Conservation (phyloP, 2,113 vertebrate genomes). For the Pantherophis guttatus region DNA sequence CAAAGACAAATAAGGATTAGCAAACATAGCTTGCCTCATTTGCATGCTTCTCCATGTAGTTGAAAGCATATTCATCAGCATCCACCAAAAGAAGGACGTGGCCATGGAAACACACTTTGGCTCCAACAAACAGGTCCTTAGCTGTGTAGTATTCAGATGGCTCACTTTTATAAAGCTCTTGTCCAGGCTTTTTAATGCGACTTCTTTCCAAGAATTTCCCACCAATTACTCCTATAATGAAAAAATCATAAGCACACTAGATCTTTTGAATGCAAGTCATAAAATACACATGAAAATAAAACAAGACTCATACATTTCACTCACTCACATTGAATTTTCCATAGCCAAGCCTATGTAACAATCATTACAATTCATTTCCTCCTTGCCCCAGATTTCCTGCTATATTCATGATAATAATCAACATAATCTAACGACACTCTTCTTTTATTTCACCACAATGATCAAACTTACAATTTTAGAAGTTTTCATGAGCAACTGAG, state of each 20-base stretch:
- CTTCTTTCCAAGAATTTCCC: conserved; percentile 84
- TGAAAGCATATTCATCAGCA: conserved; percentile 86
- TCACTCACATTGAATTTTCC: conserved; percentile 16
- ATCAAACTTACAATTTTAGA: background rate
- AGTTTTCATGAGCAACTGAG: background rate
- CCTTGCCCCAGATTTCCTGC: conserved; percentile 28
- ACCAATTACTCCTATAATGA: conserved; percentile 75
- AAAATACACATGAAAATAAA: conserved; percentile 32
- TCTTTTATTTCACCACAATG: conserved; percentile 27
- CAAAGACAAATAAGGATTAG: conserved; percentile 27
- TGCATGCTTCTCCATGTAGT: conserved; percentile 85
- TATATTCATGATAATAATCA: conserved; percentile 23
- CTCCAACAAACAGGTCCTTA: conserved; percentile 85
- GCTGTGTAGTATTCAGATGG: conserved; percentile 77
- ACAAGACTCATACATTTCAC: conserved; percentile 7
- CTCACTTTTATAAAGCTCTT: conserved; percentile 84
- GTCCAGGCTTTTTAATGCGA: conserved; percentile 83
- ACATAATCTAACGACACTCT: conserved; percentile 44
- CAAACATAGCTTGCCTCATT: conserved; percentile 75
- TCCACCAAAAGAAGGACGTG: conserved; percentile 78
- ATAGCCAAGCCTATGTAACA: conserved; percentile 37
- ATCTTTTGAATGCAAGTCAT: conserved; percentile 34
- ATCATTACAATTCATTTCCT: background rate
- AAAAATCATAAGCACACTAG: conserved; percentile 45
- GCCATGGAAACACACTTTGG: conserved; percentile 76